Evolutionary conservation across 2,797 vertebrate genomes (phyloP).

Genomic region (Cynodonichthys magdalenae): DNA sequence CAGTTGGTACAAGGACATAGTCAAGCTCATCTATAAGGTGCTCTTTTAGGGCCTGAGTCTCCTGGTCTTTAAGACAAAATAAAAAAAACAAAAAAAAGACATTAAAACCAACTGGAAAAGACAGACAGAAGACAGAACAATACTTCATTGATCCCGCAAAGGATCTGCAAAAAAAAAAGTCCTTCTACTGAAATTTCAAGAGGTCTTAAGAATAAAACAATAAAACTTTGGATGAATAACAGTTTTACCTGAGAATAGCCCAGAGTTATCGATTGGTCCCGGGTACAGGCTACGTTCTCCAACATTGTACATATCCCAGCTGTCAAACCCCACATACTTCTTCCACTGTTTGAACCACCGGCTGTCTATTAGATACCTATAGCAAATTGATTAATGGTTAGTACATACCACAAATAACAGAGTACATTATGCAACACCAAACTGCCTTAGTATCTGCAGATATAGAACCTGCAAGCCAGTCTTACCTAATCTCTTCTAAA

Average conservation of each 20-base stretch:
- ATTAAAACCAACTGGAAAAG: background rate
- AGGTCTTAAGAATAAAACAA: background rate
- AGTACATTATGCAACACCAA: constrained; percentile 48
- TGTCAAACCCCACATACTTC: constrained; percentile 97
- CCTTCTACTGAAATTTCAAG: background rate
- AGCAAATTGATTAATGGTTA: constrained; percentile 25
- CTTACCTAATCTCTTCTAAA: constrained; percentile 69
- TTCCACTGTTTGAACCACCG: constrained; percentile 99
- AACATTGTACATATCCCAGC: constrained; percentile 93
- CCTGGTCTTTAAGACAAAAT: constrained; percentile 81
- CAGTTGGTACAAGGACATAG: constrained; percentile 92
- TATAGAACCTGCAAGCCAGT: constrained; percentile 62
- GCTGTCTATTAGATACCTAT: constrained; percentile 95
- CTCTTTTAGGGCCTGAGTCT: constrained; percentile 91
- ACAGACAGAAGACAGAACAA: too few species aligned
- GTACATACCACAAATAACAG: constrained; percentile 10
- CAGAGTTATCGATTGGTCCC: constrained; percentile 95
- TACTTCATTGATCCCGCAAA: too few species aligned
- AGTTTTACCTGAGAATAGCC: constrained; percentile 90
- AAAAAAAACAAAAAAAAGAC: background rate
- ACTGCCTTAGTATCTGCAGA: constrained; percentile 44
- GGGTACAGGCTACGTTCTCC: constrained; percentile 91
- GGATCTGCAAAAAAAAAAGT: background rate
- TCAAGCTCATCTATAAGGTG: constrained; percentile 96
- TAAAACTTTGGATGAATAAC: background rate